These are phyloP conservation scores for Eolophus roseicapilla DNA, from an alignment of 2,113 vertebrate species.

Conservation along the genomic window DNA sequence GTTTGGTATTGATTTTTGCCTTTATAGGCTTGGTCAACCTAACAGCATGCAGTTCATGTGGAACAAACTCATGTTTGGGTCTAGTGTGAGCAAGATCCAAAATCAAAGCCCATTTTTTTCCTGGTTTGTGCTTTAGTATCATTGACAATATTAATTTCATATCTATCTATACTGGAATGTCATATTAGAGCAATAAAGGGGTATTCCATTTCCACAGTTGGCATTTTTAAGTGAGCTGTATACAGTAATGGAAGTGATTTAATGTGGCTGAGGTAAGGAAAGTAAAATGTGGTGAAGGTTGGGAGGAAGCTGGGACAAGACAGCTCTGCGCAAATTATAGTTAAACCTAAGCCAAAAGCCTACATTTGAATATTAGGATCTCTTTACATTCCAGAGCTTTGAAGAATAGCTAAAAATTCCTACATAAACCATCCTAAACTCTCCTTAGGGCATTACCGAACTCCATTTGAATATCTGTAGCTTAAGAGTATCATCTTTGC, in stretches of 20 bases:
- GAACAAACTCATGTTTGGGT: background rate
- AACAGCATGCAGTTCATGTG: background rate
- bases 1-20: background rate
- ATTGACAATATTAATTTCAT: background rate
- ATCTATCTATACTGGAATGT: background rate
- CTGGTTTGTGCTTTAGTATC: background rate
- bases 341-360: background rate
- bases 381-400: background rate
- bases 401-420: background rate
- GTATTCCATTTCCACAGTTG: background rate
- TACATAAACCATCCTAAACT: background rate
- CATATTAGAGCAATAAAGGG: background rate
- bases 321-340: background rate
- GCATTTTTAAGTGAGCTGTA: background rate
- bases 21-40: background rate
- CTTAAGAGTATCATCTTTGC: background rate
- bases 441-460: background rate
- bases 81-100: background rate
- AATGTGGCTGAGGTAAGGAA: background rate
- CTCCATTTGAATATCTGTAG: background rate
- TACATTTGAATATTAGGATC: background rate
- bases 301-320: background rate
- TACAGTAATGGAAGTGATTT: background rate
- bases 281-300: background rate
- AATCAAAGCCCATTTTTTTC: background rate